A percentile compares a stretch with the other conserved stretches of the same genome.
Conservation (phyloP, 2,888 invertebrate species). For the Melipona beecheii region DNA sequence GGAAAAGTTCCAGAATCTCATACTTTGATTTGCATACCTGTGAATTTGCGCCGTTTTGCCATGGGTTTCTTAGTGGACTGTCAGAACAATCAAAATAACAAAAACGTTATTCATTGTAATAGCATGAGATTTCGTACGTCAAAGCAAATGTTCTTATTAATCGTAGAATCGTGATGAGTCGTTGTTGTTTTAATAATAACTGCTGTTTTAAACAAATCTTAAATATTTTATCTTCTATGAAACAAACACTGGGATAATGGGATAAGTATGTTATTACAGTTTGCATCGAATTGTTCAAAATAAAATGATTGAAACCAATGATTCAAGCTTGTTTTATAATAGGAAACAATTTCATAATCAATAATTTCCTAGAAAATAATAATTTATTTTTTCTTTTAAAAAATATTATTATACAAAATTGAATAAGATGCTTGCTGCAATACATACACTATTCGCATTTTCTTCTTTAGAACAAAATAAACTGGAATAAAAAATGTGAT, state of each 20-base stretch:
- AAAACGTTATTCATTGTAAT: constrained; percentile 70
- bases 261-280: constrained; percentile 45
- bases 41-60: constrained; percentile 83
- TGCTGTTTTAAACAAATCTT: constrained; percentile 32
- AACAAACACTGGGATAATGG: constrained; percentile 78
- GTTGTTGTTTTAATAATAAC: constrained; percentile 35
- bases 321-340: not conserved
- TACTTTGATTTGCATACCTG: constrained; percentile 80
- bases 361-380: constrained; percentile 1
- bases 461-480: constrained; percentile 9
- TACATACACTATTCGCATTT: constrained; percentile 24
- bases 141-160: constrained; percentile 61
- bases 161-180: constrained; percentile 40
- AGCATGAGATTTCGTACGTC: constrained; percentile 56
- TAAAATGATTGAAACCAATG: not conserved
- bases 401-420: constrained; percentile 7
- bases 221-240: constrained; percentile 33
- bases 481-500: constrained; percentile 18
- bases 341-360: not conserved
- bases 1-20: constrained; percentile 65
- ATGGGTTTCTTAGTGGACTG: constrained; percentile 83
- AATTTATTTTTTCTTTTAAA: not conserved
- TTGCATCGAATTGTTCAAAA: constrained; percentile 23
- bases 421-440: constrained; percentile 30
- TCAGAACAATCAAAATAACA: constrained; percentile 82